Conservation (phyloP, 1,140 invertebrate species). For the Cydia amplana region DNA sequence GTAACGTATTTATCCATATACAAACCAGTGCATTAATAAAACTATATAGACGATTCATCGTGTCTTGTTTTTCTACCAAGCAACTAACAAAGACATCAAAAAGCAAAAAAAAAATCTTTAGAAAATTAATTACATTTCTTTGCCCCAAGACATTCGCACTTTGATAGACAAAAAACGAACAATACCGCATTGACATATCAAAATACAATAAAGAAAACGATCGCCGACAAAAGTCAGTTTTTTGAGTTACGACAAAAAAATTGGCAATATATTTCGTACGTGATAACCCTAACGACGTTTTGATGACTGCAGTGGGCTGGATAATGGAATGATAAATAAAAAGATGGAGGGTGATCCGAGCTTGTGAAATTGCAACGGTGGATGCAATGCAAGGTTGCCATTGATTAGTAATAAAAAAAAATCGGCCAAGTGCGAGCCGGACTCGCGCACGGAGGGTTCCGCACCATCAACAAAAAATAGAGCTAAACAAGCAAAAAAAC, state of each 20-base stretch:
- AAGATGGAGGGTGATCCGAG: conserved; percentile 41
- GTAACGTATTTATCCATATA: neutral
- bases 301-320: conserved; percentile 58
- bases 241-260: conserved; percentile 74
- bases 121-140: conserved; percentile 19
- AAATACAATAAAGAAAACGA: conserved; percentile 59
- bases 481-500: no score
- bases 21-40: neutral
- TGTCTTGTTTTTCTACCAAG: neutral
- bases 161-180: conserved; percentile 43
- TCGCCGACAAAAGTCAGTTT: conserved; percentile 47
- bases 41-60: neutral
- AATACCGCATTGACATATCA: conserved; percentile 65
- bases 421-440: no score
- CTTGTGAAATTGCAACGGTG: neutral
- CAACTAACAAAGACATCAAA: neutral
- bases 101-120: neutral
- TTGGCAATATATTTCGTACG: conserved; percentile 61
- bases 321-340: conserved; percentile 45
- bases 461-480: no score
- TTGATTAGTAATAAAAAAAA: no score
- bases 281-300: conserved; percentile 66
- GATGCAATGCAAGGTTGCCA: neutral
- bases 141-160: conserved; percentile 17
- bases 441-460: no score